Percentiles rank a stretch among this genome's conserved stretches.
These are phyloP conservation scores for Syrrhaptes paradoxus DNA, from an alignment of 2,113 vertebrate genomes.

Conservation along the genomic window DNA sequence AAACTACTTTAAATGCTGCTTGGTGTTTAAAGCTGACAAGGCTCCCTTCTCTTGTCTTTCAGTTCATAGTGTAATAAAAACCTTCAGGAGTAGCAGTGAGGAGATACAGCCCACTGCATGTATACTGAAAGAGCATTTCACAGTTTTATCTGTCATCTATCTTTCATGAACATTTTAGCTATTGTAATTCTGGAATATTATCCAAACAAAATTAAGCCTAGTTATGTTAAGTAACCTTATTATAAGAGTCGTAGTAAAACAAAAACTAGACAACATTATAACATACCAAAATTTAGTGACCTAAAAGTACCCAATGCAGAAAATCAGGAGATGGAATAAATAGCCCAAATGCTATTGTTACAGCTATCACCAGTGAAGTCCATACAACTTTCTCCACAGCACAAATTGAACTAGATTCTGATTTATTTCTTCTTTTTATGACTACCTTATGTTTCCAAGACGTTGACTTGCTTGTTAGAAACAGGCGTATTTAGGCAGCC, in stretches of 20 bases:
- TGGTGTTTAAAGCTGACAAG: not conserved
- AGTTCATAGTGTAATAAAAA: not conserved
- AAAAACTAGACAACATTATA: not conserved
- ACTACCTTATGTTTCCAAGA: not conserved
- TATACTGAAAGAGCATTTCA: not conserved
- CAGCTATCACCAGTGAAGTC: not conserved
- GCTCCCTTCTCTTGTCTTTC: not conserved
- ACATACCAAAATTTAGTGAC: not conserved
- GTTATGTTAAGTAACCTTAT: not conserved
- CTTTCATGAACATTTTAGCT: not conserved
- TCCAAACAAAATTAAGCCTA: not conserved
- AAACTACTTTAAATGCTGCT: not conserved
- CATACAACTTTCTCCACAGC: not conserved
- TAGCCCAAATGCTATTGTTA: not conserved
- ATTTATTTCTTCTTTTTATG: not conserved
- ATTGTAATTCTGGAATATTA: not conserved
- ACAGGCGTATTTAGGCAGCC: not conserved
- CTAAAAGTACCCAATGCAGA: not conserved
- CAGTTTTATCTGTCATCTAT: not conserved
- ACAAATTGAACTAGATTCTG: not conserved
- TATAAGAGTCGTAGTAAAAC: not conserved
- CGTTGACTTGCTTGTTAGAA: not conserved
- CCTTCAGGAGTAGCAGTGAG: not conserved
- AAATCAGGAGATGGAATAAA: not conserved
- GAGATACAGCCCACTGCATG: not conserved